Evolutionary conservation across 1,140 invertebrate genomes (phyloP).

Genomic region (Drosophila baimaii): DNA sequence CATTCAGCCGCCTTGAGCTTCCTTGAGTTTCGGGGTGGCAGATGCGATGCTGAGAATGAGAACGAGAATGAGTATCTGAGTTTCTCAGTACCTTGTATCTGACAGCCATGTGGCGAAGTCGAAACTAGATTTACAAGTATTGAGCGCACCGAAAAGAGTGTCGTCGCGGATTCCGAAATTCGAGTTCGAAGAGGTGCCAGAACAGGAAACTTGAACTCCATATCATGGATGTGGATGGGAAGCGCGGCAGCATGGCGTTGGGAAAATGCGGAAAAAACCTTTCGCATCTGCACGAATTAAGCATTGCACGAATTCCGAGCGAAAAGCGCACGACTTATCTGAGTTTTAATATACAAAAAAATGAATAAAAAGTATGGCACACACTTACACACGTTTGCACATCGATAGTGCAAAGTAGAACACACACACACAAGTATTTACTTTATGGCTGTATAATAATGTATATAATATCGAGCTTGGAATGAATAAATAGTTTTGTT

Average conservation of each 20-base stretch:
- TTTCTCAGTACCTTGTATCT: constrained; percentile 10
- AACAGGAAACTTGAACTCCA: constrained; percentile 73
- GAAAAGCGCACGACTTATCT: constrained; percentile 53
- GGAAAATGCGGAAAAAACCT: constrained; percentile 70
- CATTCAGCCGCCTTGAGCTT: constrained; percentile 29
- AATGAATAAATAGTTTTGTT: constrained; percentile 58
- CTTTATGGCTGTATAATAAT: constrained; percentile 44
- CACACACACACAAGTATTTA: constrained; percentile 20
- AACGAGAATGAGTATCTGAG: constrained; percentile 13
- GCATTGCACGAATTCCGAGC: constrained; percentile 11
- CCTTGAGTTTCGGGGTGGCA: constrained; percentile 35
- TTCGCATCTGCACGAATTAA: constrained; percentile 30
- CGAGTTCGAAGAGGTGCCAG: constrained; percentile 39
- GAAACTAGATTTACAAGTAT: constrained; percentile 80
- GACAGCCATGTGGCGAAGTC: constrained; percentile 22
- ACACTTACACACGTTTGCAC: constrained; percentile 11
- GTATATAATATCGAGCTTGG: constrained; percentile 52
- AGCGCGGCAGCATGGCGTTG: constrained; percentile 13
- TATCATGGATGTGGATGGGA: constrained; percentile 10
- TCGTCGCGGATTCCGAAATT: constrained; percentile 8
- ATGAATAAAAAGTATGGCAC: constrained; percentile 3
- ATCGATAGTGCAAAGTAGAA: constrained; percentile 10
- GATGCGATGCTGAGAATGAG: constrained; percentile 5
- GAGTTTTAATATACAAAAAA: constrained; percentile 9
- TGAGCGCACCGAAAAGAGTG: constrained; percentile 28